A percentile compares a stretch with the other conserved stretches of the same genome.
Evolutionary conservation across 2,888 invertebrate genomes (phyloP).

Genomic region (Aradus depressus): DNA sequence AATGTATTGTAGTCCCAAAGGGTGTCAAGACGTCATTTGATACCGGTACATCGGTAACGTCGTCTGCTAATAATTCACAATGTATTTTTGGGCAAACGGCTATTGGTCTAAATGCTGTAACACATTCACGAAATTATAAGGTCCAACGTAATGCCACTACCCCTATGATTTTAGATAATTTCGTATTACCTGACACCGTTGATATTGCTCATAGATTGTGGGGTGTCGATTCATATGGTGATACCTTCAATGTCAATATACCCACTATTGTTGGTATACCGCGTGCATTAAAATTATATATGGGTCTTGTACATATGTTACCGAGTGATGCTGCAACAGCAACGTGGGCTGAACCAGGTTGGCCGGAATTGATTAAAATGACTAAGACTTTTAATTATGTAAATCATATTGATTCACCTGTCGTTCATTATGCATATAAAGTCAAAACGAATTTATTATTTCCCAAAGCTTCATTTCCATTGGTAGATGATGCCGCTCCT

Average conservation of each 20-base stretch:
- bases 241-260: neutral
- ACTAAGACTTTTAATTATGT: neutral
- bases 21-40: neutral
- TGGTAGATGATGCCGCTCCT: too few relatives aligned
- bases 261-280: neutral
- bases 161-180: neutral
- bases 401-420: neutral
- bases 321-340: neutral
- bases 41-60: neutral
- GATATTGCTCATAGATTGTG: neutral
- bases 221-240: neutral
- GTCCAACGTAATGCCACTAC: neutral
- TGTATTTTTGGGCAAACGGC: neutral
- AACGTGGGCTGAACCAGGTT: neutral
- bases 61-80: neutral
- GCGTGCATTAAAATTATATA: neutral
- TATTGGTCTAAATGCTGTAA: neutral
- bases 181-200: neutral
- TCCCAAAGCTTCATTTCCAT: too few relatives aligned
- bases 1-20: neutral
- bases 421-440: neutral
- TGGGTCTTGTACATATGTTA: neutral
- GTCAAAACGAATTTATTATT: too few relatives aligned
- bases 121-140: neutral
- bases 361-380: neutral